Evolutionary conservation across 2,888 invertebrate genomes (phyloP).

Genomic region (Tribolium freemani): DNA sequence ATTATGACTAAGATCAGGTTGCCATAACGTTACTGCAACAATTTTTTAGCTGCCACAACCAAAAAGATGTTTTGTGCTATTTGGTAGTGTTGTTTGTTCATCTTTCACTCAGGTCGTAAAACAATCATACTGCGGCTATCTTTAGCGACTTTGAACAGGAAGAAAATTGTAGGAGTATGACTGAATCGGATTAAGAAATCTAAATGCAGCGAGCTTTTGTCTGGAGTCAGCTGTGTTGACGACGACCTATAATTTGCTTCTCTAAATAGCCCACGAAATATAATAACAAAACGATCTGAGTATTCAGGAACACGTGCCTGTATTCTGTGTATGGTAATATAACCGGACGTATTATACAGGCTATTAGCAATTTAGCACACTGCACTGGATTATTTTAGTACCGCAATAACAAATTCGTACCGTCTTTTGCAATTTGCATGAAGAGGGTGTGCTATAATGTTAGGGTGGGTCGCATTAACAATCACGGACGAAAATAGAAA

Average conservation of each 20-base stretch:
- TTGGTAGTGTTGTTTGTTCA: too few species aligned
- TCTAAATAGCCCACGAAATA: conserved; percentile 33
- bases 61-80: too few species aligned
- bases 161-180: too few species aligned
- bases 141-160: too few species aligned
- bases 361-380: conserved; percentile 2
- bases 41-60: too few species aligned
- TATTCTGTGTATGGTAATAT: neutral
- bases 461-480: neutral
- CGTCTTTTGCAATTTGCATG: conserved; percentile 3
- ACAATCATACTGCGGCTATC: too few species aligned
- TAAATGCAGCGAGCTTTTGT: neutral
- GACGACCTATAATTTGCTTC: conserved; percentile 35
- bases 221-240: neutral
- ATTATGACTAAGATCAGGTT: too few species aligned
- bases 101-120: too few species aligned
- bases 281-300: conserved; percentile 6
- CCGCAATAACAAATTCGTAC: neutral
- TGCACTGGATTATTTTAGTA: neutral
- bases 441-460: conserved; percentile 13
- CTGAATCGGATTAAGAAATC: too few species aligned
- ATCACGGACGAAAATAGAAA: neutral
- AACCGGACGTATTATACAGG: conserved; percentile 4
- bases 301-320: conserved; percentile 1
- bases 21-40: too few species aligned